Evolutionary conservation across 2,888 invertebrate species (phyloP).

Genomic region (Synanthedon tipuliformis): DNA sequence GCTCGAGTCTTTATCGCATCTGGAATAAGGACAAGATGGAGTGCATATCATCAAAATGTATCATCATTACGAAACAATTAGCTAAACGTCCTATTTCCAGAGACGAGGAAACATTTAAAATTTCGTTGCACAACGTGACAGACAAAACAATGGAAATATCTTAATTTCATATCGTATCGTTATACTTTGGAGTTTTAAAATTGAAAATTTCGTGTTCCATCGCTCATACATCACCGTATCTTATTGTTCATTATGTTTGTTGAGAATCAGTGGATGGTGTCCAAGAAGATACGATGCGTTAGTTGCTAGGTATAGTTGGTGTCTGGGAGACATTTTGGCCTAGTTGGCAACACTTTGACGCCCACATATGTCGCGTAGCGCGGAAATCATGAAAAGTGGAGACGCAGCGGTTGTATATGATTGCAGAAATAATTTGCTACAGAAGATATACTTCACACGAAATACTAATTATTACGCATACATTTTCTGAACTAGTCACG

Average conservation of each 20-base stretch:
- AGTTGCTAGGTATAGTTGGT: constrained; percentile 25
- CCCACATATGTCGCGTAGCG: constrained; percentile 39
- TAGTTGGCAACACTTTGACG: constrained; percentile 47
- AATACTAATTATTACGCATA: too few species aligned
- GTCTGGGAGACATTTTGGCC: constrained; percentile 51
- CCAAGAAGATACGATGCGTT: constrained; percentile 9
- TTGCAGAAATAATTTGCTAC: too few species aligned
- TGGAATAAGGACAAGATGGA: too few species aligned
- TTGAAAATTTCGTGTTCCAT: too few species aligned
- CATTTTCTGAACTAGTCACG: too few species aligned
- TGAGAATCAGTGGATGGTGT: constrained; percentile 19
- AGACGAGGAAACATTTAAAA: constrained; percentile 54
- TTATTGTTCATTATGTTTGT: background rate
- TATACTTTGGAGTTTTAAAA: background rate
- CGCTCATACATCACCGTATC: too few species aligned
- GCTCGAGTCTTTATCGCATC: too few species aligned
- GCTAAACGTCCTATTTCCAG: constrained; percentile 38
- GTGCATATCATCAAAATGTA: too few species aligned
- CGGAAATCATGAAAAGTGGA: constrained; percentile 41
- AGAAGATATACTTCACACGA: too few species aligned
- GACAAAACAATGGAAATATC: constrained; percentile 54
- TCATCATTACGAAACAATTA: constrained; percentile 41
- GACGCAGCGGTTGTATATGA: background rate
- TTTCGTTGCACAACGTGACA: constrained; percentile 48
- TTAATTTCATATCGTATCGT: constrained; percentile 30